Evolutionary conservation across 2,888 invertebrate genomes (phyloP).

Genomic region (Adela reaumurella): DNA sequence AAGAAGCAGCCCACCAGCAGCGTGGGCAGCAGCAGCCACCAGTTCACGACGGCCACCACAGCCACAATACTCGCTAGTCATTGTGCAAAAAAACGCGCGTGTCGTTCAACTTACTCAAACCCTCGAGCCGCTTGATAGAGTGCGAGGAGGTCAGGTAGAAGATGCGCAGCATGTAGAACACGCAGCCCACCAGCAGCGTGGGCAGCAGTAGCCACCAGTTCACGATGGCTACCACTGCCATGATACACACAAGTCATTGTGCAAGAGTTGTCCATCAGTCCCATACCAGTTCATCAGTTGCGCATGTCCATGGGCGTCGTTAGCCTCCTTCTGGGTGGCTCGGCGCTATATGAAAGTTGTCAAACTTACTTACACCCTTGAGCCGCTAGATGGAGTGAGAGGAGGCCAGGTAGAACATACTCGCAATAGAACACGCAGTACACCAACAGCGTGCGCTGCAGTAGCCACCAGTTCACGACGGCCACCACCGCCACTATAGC

Average conservation of each 20-base stretch:
- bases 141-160: conserved; percentile 78
- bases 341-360: no score
- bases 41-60: conserved; percentile 74
- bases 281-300: no score
- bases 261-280: no score
- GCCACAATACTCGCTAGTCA: conserved; percentile 75
- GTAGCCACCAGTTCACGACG: conserved; percentile 68
- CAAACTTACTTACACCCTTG: conserved; percentile 71
- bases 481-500: conserved; percentile 79
- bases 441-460: conserved; percentile 68
- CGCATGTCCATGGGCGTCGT: no score
- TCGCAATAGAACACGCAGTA: conserved; percentile 70
- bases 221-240: conserved; percentile 71
- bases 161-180: conserved; percentile 72
- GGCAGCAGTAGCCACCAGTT: conserved; percentile 73
- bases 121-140: conserved; percentile 77
- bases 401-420: conserved; percentile 74
- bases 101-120: conserved; percentile 66
- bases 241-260: conserved; percentile 75
- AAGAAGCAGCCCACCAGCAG: conserved; percentile 66
- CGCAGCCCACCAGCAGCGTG: conserved; percentile 62
- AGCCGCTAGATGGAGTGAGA: conserved; percentile 78
- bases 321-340: no score
- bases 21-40: conserved; percentile 69
- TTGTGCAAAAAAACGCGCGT: no score